Evolutionary conservation across 2,888 invertebrate genomes (phyloP).

Genomic region (Nebria salina): DNA sequence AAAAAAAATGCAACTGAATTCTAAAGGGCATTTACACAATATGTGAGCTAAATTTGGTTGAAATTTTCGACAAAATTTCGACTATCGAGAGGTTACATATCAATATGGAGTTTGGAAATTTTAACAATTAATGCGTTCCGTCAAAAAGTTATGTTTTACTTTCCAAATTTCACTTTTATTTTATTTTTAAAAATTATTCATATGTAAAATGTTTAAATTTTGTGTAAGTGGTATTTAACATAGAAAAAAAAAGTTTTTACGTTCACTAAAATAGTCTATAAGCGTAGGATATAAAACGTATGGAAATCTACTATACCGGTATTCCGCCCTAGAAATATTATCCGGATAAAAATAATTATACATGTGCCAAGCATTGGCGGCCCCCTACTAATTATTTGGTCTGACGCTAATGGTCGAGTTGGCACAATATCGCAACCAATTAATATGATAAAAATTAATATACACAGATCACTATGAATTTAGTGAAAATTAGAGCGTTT

Average conservation of each 20-base stretch:
- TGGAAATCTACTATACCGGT: too few relatives aligned
- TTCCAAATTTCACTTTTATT: neutral
- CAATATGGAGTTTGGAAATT: neutral
- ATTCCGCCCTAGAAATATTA: too few relatives aligned
- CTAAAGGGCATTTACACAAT: too few relatives aligned
- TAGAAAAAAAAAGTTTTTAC: too few relatives aligned
- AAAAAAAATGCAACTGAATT: too few relatives aligned
- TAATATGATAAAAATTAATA: neutral
- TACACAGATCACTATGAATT: neutral
- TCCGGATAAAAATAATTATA: neutral
- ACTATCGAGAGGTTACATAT: too few relatives aligned
- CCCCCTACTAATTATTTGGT: neutral
- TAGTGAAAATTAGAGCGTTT: neutral
- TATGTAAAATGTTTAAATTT: too few relatives aligned
- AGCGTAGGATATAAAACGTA: too few relatives aligned
- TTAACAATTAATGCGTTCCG: neutral
- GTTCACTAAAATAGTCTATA: too few relatives aligned
- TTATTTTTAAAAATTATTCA: neutral
- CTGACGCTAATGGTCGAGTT: neutral
- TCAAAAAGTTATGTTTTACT: neutral
- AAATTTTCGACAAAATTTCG: too few relatives aligned
- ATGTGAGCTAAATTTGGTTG: too few relatives aligned
- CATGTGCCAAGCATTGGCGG: neutral
- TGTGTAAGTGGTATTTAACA: too few relatives aligned
- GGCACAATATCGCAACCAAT: neutral